A percentile compares a stretch with the other conserved stretches of the same genome.
phyloP scores from a whole-genome alignment of 2,888 invertebrate species.

The Melinopterus prodromus region DNA sequence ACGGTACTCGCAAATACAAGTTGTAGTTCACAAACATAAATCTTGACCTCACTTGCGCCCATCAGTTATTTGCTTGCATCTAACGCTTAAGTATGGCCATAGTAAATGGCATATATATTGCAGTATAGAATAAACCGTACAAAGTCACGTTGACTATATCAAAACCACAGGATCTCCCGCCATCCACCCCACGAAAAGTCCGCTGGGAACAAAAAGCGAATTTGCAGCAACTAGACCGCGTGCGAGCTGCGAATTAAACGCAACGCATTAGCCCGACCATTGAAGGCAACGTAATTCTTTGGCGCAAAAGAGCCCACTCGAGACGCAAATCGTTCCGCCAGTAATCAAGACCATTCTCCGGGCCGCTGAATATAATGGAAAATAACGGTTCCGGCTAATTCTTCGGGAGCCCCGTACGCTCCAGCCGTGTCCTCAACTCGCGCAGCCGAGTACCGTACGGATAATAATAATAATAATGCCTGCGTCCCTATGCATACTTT shows the following conservation, averaged over 20 bases:
- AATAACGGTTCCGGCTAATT: constrained; percentile 23
- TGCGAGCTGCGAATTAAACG: background rate
- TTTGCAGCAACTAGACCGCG: background rate
- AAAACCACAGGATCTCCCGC: background rate
- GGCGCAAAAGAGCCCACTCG: constrained; percentile 38
- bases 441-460: background rate
- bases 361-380: constrained; percentile 18
- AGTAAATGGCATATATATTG: no score
- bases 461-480: background rate
- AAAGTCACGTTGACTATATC: background rate
- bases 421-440: background rate
- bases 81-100: no score
- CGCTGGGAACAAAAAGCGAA: background rate
- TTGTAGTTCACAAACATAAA: no score
- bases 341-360: constrained; percentile 30
- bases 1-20: no score
- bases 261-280: constrained; percentile 11
- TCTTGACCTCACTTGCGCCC: no score
- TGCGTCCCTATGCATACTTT: background rate
- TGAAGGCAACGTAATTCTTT: constrained; percentile 25
- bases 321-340: constrained; percentile 42
- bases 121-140: no score
- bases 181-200: background rate
- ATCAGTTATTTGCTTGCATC: no score
- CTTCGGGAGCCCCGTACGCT: background rate